These are phyloP conservation scores for Aeoliscus strigatus DNA, from an alignment of 2,797 vertebrate species.

Conservation along the genomic window DNA sequence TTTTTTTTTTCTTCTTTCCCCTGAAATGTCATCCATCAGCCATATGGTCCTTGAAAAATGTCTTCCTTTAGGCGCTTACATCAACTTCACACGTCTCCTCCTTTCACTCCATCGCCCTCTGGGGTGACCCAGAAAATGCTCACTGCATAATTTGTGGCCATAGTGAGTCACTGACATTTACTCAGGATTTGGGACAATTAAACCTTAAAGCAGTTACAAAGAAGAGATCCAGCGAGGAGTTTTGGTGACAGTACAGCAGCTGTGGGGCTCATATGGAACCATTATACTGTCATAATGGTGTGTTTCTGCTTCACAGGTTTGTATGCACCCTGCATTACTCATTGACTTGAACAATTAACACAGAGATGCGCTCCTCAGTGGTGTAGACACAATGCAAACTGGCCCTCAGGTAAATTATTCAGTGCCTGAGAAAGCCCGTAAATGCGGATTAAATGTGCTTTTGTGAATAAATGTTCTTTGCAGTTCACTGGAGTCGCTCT, in stretches of 20 bases:
- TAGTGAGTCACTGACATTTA: conserved; percentile 26
- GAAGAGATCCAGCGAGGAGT: conserved; percentile 6
- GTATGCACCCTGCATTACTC: conserved; percentile 23
- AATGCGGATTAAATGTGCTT: no score
- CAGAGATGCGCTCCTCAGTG: conserved; percentile 7
- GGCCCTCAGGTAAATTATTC: conserved; percentile 2
- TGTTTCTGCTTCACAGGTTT: conserved; percentile 58
- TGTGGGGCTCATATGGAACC: conserved; percentile 64
- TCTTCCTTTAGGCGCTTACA: conserved; percentile 56
- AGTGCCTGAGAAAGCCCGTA: background rate
- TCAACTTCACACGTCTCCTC: conserved; percentile 52
- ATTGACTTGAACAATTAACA: conserved; percentile 40
- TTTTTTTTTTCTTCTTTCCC: conserved; percentile 1
- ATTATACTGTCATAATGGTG: conserved; percentile 61
- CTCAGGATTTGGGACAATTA: conserved; percentile 14
- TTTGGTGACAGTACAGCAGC: conserved; percentile 48
- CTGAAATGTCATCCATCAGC: conserved; percentile 42
- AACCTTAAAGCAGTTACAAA: conserved; percentile 8
- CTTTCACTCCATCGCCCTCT: conserved; percentile 54
- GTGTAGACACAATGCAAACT: background rate
- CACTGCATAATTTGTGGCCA: conserved; percentile 21
- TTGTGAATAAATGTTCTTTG: background rate
- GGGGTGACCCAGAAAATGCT: conserved; percentile 64
- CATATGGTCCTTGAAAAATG: conserved; percentile 54
- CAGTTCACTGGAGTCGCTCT: no score